phyloP scores from a whole-genome alignment of 2,888 invertebrate genomes.

The Teinopalpus imperialis region DNA sequence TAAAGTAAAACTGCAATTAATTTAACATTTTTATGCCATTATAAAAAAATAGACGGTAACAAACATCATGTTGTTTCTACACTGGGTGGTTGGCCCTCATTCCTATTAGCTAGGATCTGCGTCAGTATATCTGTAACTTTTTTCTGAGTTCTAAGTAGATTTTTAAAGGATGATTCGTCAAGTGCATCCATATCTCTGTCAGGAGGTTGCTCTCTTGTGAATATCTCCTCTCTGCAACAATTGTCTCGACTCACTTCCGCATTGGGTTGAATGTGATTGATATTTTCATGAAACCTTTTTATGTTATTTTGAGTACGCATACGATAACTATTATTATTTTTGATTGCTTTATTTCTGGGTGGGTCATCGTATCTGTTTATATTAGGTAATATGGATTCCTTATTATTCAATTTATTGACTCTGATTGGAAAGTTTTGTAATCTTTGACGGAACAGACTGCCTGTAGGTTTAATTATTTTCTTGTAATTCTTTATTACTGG shows the following conservation, averaged over 20 bases:
- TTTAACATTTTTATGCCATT: too few species aligned
- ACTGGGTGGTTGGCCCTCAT: constrained; percentile 37
- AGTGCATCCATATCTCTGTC: constrained; percentile 42
- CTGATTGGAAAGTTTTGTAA: neutral
- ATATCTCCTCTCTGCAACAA: constrained; percentile 30
- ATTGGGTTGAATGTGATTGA: constrained; percentile 36
- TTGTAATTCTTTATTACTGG: too few species aligned
- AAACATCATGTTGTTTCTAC: constrained; percentile 41
- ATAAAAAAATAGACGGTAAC: too few species aligned
- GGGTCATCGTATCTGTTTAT: too few species aligned
- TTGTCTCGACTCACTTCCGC: too few species aligned
- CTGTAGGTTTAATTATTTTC: constrained; percentile 52
- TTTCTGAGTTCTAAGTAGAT: constrained; percentile 64
- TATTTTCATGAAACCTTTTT: constrained; percentile 50
- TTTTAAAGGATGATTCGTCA: constrained; percentile 57
- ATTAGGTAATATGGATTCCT: neutral
- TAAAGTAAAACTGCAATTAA: too few species aligned
- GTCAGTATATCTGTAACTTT: constrained; percentile 69
- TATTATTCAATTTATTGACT: neutral
- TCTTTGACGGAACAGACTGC: constrained; percentile 23
- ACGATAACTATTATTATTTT: constrained; percentile 1
- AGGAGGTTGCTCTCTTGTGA: constrained; percentile 48
- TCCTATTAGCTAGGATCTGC: constrained; percentile 50
- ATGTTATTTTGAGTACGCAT: constrained; percentile 24
- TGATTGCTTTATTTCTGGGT: neutral